Evolutionary conservation across 2,888 invertebrate species (phyloP), one percentile per base, ranked within the genome.

Genomic region (Salticus scenicus): DNA sequence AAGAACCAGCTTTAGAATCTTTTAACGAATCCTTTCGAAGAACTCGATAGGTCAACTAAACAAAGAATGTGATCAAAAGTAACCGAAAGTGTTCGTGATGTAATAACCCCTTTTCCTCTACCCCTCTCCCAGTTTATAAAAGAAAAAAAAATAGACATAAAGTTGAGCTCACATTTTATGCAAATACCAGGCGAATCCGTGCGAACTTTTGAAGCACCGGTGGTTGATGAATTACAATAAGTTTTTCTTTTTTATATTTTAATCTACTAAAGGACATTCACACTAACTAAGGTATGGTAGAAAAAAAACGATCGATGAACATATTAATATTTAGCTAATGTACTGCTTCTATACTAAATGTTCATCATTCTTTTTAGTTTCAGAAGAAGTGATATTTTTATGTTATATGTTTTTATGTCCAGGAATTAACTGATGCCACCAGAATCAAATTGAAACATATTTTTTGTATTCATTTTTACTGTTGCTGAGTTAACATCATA

Each of bases 11-110:
- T n/a, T n/a, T n/a, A n/a, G n/a, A n/a, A n/a, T n/a, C n/a, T n/a
- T n/a, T n/a, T n/a, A n/a, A n/a, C 37, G 7, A 37, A 37, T 37
- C 37, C 37, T 37, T 37, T 12, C 12, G 5, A 5, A 8, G 7
- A 47, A 47, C 42, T 17, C 10, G 42, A 47, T 47, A 10, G 42
- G 42, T 14, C 42, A 47, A 47, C 42, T 10, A 47, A 47, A 47
- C 42, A 47, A 47, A 47, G 42, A 47, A 47, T n/a, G 17, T 47
- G 42, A 47, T 47, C 42, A 47, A 47, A 47, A 47, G 42, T 47
- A 12, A 47, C 42, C 42, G 42, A 47, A 47, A 47, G 17, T 47
- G 10, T 47, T 47, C 42, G 42, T 47, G 42, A 47, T 47, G n/a
- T n/a, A n/a, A n/a, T n/a, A n/a, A 10, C 42, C 2, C 42, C 42